A percentile compares a stretch with the other conserved stretches of the same genome.
Evolutionary conservation across 2,888 invertebrate genomes (phyloP).

Genomic region (Herminia tarsipennalis): DNA sequence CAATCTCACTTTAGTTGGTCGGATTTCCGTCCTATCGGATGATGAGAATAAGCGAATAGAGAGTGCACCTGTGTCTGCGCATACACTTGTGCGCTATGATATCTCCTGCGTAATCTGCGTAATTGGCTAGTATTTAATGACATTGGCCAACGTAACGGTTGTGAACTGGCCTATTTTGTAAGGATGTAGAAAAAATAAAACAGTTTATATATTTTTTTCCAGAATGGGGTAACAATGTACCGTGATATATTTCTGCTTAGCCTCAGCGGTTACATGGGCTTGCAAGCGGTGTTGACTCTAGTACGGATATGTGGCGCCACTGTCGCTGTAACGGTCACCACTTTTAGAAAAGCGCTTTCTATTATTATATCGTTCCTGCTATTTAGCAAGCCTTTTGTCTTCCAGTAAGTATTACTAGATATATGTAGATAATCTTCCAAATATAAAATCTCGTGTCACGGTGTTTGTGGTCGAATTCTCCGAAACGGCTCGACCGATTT

Average conservation of each 20-base stretch:
- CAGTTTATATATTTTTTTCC: conserved; percentile 53
- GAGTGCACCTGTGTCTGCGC: too few relatives aligned
- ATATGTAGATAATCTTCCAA: background rate
- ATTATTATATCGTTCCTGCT: conserved; percentile 96
- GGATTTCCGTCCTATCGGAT: too few relatives aligned
- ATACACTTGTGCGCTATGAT: too few relatives aligned
- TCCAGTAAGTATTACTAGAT: conserved; percentile 89
- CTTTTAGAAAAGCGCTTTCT: conserved; percentile 95
- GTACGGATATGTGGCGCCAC: conserved; percentile 96
- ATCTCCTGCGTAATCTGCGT: too few relatives aligned
- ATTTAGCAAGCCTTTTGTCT: conserved; percentile 97
- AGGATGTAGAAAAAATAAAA: too few relatives aligned
- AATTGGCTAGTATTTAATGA: too few relatives aligned
- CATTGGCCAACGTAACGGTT: too few relatives aligned
- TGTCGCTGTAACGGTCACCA: conserved; percentile 96
- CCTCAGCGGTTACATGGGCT: conserved; percentile 95
- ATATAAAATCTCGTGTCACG: background rate
- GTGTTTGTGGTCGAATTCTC: background rate
- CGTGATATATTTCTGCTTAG: conserved; percentile 95
- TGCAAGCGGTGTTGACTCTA: conserved; percentile 96
- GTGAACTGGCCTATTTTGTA: too few relatives aligned
- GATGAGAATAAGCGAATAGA: too few relatives aligned
- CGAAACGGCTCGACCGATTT: too few relatives aligned
- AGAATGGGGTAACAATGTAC: conserved; percentile 91
- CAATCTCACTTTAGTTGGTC: too few relatives aligned